These are phyloP conservation scores for Platygyra sinensis DNA, from an alignment of 64 coral and sea anemone genomes.

Conservation along the genomic window DNA sequence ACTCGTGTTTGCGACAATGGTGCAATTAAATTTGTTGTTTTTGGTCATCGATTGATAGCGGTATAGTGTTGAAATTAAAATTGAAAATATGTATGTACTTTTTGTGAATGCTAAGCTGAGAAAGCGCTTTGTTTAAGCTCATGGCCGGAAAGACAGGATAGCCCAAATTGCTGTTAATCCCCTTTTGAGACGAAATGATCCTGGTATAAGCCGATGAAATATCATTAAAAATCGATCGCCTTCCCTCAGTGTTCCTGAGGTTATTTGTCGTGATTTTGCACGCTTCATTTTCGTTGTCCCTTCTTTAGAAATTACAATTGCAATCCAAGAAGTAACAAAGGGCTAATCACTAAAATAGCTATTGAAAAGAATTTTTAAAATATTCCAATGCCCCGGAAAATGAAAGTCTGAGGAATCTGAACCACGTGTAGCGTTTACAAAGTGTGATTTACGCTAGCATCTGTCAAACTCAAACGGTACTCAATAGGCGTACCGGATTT, in stretches of 20 bases:
- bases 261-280: no score
- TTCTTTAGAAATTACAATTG: no score
- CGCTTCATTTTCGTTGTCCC: no score
- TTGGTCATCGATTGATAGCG: no score
- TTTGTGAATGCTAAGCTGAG: no score
- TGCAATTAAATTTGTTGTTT: no score
- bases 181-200: neutral
- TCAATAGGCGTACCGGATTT: neutral
- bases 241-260: neutral
- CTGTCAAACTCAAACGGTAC: slow-evolving; percentile 3
- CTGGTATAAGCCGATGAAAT: neutral
- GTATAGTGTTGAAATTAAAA: no score
- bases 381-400: neutral
- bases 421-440: neutral
- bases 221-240: neutral
- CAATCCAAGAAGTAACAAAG: neutral
- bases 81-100: no score
- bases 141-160: neutral
- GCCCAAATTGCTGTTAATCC: neutral
- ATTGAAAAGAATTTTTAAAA: neutral
- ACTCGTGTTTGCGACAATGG: no score
- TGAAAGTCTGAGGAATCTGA: neutral
- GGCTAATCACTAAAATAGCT: neutral
- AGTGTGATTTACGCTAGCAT: neutral
- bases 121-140: neutral